Evolutionary conservation across 2,113 vertebrate genomes (phyloP), one percentile per base, ranked within the genome.

Genomic region (Barbus barbus): DNA sequence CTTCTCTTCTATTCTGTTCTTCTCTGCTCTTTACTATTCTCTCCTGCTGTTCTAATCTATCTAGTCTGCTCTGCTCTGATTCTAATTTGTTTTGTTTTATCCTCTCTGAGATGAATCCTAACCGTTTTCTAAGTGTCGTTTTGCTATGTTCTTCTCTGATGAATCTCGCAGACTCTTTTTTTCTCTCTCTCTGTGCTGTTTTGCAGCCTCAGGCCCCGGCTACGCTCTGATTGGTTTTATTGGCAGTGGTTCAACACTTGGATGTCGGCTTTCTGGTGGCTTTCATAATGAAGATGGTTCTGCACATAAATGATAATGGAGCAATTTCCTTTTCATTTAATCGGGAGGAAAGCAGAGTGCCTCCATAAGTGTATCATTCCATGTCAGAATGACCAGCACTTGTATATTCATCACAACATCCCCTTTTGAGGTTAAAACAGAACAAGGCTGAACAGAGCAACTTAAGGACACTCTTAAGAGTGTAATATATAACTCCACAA

Each of bases 201-300:
- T 79, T 41, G 53, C 79, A 12, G 84, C 90, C 69, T 63, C 53
- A 87, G 88, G 90, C 14, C 44, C 67, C 86, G 88, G 88, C 88
- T 85, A 83, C 1, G 88, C 90, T 92, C 91, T 87, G 90, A 91
- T 91, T 90, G 90, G 87, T 89, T 92, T 90, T 89, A 90, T 86
- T 92, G 92, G 87, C 90, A 88, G 90, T 4, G 8, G 85, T 89
- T 90, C 85, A 89, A 86, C 63, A 77, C 76, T 71, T 76, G 87
- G 85, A 91, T 88, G 88, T 87, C 51, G 76, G 75, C 22, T 89
- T 91, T 80, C 88, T 5, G 74, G 84, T 90, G 89, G 84, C 78
- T 84, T 86, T 85, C 86, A 85, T 87, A 87, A 92, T 92, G 87
- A 91, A 91, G 92, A 93, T 87, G 87, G 90, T 92, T 90, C 84